These are phyloP conservation scores for Chrysopilus asiliformis DNA, from an alignment of 2,888 invertebrate species.

Conservation along the genomic window DNA sequence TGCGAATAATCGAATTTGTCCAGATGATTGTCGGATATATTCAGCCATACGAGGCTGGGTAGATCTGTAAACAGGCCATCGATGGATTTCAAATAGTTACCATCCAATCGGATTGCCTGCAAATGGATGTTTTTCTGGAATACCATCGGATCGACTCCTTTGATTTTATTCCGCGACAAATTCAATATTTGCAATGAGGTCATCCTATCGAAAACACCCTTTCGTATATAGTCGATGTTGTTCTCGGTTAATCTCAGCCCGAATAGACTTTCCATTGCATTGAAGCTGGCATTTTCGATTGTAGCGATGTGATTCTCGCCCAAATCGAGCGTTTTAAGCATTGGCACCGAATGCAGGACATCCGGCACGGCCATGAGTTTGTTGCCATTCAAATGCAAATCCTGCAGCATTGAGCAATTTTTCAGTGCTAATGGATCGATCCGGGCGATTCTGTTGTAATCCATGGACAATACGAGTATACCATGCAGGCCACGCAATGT, in stretches of 20 bases:
- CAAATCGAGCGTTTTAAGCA: conserved; percentile 76
- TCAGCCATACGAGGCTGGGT: conserved; percentile 73
- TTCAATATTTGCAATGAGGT: conserved; percentile 74
- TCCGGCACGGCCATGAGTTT: conserved; percentile 63
- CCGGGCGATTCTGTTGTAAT: conserved; percentile 69
- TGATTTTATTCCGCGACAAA: conserved; percentile 72
- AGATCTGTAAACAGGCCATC: conserved; percentile 72
- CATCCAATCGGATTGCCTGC: conserved; percentile 78
- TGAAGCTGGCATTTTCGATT: conserved; percentile 69
- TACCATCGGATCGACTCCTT: conserved; percentile 61
- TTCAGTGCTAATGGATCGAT: conserved; percentile 74
- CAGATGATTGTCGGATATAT: conserved; percentile 81
- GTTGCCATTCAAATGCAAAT: conserved; percentile 81
- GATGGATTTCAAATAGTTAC: conserved; percentile 69
- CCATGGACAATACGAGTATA: conserved; percentile 66
- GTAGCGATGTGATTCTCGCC: conserved; percentile 79
- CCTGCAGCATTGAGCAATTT: conserved; percentile 79
- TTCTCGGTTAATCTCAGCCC: conserved; percentile 83
- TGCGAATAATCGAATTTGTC: conserved; percentile 81
- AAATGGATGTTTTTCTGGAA: conserved; percentile 65
- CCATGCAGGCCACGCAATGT: conserved; percentile 78
- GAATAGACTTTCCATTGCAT: conserved; percentile 72
- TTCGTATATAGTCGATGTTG: conserved; percentile 65
- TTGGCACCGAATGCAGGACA: conserved; percentile 69
- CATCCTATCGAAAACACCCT: conserved; percentile 63